Base-by-base conservation (phyloP, 2,113 vertebrate species). In the Morone chrysops region DNA sequence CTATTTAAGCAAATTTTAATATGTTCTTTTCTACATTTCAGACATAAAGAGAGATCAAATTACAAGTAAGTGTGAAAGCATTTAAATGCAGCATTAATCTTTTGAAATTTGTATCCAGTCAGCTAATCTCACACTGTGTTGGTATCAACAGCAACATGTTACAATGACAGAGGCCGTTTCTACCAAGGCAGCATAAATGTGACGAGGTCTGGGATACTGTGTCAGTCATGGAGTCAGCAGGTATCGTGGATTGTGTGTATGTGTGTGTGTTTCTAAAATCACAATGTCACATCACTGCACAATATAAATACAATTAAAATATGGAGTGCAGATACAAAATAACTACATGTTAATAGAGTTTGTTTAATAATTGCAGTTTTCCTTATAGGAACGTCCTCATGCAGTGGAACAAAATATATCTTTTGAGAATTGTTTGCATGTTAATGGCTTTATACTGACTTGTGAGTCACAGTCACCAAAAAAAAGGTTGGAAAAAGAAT, bases 31-130 rank as follows among this genome's bases (percentile, higher is more conserved):
- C 9, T 82, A 1, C 14, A 17, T 96, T 91, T 89, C 95, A 99
- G 98, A 97, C 89, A 94, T 97, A 83, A 96, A 96, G 90, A 96
- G 94, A 92, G 97, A 97, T 89, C 95, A 97, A 91, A 89, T 96
- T 82, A 98, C 97, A 92, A 97, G 98, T 99, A 96, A 98, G 97
- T 97, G 75, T 45, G 1, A 62, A n/a, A 71, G 31, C 31, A 31
- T 31, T 31, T 31, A 31, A 31, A 36, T n/a, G 6, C 20, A 43
- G 51, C 38, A 53, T 9, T 38, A 17, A 18, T 50, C 5, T 43
- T n/a, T n/a, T n/a, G n/a, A n/a, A n/a, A 14, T 40, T 12, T 45
- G 13, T 47, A 57, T 22, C 40, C 20, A 20, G 14, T 40, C 31
- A 43, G 45, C 17, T 51, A 16, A 59, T 65, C 4, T 51, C 11